Conservation (phyloP, 2,888 invertebrate species). For the Lepeophtheirus nordmannii region DNA sequence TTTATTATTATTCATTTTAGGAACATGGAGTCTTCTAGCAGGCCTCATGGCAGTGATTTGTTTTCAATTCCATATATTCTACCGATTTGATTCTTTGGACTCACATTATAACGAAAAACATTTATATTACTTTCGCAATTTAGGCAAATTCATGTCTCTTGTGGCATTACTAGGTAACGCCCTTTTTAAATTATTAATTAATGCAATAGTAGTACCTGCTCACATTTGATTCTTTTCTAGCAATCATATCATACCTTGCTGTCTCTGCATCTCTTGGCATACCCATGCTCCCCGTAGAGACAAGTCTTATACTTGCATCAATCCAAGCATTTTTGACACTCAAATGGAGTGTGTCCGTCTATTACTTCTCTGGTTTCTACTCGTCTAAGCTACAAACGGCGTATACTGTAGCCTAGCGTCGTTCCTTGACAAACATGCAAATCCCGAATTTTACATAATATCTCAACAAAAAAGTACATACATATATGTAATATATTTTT, state of each 20-base stretch:
- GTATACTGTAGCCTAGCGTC: background rate
- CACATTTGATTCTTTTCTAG: background rate
- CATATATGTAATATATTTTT: too few species aligned
- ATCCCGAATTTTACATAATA: too few species aligned
- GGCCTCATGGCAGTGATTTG: background rate
- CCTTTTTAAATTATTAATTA: background rate
- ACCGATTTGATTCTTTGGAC: background rate
- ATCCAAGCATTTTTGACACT: background rate
- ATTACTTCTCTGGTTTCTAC: constrained; percentile 1
- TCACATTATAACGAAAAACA: background rate
- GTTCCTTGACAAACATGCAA: too few species aligned
- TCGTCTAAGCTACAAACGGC: constrained; percentile 6
- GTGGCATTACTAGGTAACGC: background rate
- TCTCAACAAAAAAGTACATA: too few species aligned
- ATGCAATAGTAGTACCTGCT: too few species aligned
- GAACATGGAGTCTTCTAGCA: background rate
- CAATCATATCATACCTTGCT: background rate
- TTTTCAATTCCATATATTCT: background rate
- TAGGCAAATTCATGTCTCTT: too few species aligned
- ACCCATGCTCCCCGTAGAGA: background rate
- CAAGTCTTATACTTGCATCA: background rate
- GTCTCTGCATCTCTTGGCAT: background rate
- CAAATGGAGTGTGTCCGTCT: background rate
- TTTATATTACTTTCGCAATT: background rate
- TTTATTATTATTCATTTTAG: background rate